Percentiles rank a stretch among this genome's conserved stretches.
phyloP scores from a whole-genome alignment of 64 coral and sea anemone species.

The Stylophora pistillata region DNA sequence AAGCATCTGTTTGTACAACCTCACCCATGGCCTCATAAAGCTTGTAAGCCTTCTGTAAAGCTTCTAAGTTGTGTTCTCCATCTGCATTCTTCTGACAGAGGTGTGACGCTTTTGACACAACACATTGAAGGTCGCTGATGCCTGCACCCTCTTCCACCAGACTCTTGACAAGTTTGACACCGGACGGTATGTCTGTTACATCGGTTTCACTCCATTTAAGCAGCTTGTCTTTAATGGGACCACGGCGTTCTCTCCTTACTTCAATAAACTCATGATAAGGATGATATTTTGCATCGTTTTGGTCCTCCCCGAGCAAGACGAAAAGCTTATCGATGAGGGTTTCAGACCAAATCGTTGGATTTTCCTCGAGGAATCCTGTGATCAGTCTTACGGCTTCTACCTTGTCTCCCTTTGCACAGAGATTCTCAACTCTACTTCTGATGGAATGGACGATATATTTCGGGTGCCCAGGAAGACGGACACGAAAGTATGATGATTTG shows the following conservation, averaged over 20 bases:
- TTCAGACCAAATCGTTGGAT: background rate
- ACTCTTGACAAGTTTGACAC: constrained; percentile 9
- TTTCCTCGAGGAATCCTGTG: constrained; percentile 6
- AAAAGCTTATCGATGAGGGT: constrained; percentile 42
- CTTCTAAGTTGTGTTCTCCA: background rate
- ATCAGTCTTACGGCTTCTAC: constrained; percentile 45
- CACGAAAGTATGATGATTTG: constrained; percentile 59
- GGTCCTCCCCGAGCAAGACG: constrained; percentile 31
- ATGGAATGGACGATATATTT: constrained; percentile 56
- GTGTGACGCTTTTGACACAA: background rate
- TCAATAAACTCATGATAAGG: constrained; percentile 19
- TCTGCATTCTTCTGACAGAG: background rate
- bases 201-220: constrained; percentile 17
- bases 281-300: constrained; percentile 29
- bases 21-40: constrained; percentile 64
- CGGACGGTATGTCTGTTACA: background rate
- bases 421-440: constrained; percentile 47
- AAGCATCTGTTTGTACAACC: constrained; percentile 18
- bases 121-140: constrained; percentile 6
- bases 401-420: constrained; percentile 63
- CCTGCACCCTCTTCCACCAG: constrained; percentile 56
- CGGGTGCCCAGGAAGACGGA: constrained; percentile 76
- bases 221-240: constrained; percentile 24
- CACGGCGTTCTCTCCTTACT: background rate
- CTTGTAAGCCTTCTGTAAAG: constrained; percentile 44